Percentiles rank a stretch among this genome's conserved stretches.
Evolutionary conservation across 1,140 invertebrate genomes (phyloP).

Genomic region (Lepeophtheirus salmonis): DNA sequence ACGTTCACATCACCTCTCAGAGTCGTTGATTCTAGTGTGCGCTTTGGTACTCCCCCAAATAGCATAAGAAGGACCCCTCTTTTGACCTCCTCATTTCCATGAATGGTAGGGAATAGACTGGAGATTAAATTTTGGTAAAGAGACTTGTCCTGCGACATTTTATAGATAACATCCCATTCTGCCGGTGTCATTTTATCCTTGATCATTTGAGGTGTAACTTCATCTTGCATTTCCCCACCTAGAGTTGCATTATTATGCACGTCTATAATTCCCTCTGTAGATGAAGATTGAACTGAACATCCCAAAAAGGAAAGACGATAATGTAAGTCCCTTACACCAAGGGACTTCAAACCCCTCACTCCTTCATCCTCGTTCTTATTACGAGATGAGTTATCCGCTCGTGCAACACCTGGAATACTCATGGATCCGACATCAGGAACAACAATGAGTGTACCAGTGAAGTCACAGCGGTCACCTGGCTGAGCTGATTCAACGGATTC

Average conservation of each 20-base stretch:
- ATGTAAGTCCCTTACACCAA: conserved; percentile 86
- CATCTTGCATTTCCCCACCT: conserved; percentile 53
- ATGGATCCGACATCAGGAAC: conserved; percentile 84
- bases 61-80: conserved; percentile 83
- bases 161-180: conserved; percentile 89
- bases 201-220: conserved; percentile 71
- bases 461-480: conserved; percentile 75
- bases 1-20: conserved; percentile 93
- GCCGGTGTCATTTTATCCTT: conserved; percentile 81
- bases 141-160: conserved; percentile 86
- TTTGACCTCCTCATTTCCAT: conserved; percentile 96
- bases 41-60: conserved; percentile 92
- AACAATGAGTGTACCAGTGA: conserved; percentile 89
- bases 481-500: conserved; percentile 93
- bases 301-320: conserved; percentile 89
- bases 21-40: conserved; percentile 61
- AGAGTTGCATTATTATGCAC: conserved; percentile 40
- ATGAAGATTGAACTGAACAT: conserved; percentile 48
- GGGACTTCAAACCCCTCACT: conserved; percentile 67
- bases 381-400: conserved; percentile 56
- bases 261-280: background rate
- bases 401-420: conserved; percentile 53
- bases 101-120: conserved; percentile 88
- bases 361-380: conserved; percentile 57
- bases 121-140: conserved; percentile 76